Evolutionary conservation across 2,113 vertebrate species (phyloP).

Genomic region (Poicephalus gulielmi): DNA sequence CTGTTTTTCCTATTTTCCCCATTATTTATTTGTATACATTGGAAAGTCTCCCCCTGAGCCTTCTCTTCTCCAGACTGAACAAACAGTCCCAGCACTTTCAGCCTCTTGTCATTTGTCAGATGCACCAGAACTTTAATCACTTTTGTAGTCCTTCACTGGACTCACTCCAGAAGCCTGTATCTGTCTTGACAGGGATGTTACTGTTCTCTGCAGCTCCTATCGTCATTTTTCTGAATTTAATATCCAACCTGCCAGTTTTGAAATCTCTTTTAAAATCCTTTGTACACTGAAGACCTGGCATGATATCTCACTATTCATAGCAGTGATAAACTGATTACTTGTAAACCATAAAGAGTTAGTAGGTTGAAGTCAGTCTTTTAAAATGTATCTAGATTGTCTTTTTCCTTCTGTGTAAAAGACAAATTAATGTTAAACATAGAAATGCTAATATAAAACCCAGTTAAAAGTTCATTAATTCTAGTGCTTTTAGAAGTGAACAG

Average conservation of each 20-base stretch:
- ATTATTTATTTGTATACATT: background rate
- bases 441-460: background rate
- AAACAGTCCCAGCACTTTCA: background rate
- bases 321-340: background rate
- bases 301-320: background rate
- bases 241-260: constrained; percentile 35
- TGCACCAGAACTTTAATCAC: background rate
- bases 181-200: background rate
- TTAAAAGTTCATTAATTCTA: background rate
- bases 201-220: constrained; percentile 42
- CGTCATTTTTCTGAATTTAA: constrained; percentile 39
- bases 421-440: background rate
- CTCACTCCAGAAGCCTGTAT: background rate
- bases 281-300: constrained; percentile 44
- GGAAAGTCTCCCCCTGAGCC: background rate
- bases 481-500: background rate
- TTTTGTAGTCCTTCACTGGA: background rate
- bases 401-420: background rate
- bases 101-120: background rate
- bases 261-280: constrained; percentile 45
- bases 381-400: background rate
- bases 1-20: background rate
- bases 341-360: background rate
- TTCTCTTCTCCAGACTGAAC: background rate
- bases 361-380: background rate